A percentile compares a stretch with the other conserved stretches of the same genome.
Conservation (phyloP, 2,113 vertebrate species). For the Cyanoderma ruficeps region DNA sequence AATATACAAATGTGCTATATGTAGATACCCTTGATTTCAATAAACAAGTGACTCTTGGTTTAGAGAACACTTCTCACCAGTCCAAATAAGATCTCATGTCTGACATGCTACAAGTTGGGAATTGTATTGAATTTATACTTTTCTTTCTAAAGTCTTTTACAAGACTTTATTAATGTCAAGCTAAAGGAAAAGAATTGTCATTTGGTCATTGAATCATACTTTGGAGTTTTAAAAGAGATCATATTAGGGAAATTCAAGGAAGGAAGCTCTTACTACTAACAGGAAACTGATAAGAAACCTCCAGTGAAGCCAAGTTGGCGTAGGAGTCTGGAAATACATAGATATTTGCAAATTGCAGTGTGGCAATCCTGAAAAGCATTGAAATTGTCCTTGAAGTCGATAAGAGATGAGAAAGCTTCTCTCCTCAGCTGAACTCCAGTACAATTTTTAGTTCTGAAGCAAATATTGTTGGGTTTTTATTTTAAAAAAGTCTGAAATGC, state of each 20-base stretch:
- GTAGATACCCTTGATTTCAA: neutral
- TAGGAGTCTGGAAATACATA: constrained; percentile 26
- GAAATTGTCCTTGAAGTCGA: neutral
- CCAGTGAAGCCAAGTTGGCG: constrained; percentile 28
- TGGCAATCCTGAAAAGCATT: constrained; percentile 36
- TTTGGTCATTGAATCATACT: neutral
- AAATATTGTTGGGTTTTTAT: neutral
- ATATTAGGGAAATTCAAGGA: constrained; percentile 13
- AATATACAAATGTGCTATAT: neutral
- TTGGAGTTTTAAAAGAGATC: neutral
- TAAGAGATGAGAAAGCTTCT: neutral
- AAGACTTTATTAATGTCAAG: neutral
- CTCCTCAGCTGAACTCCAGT: constrained; percentile 23
- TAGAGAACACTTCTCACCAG: neutral
- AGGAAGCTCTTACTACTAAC: constrained; percentile 44
- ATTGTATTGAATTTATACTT: neutral
- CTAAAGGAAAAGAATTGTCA: neutral
- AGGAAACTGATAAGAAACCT: constrained; percentile 49
- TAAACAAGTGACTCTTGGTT: neutral
- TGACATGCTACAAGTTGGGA: neutral
- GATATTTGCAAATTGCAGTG: constrained; percentile 13
- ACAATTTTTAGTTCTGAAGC: neutral
- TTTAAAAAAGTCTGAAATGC: neutral
- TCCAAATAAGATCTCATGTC: neutral
- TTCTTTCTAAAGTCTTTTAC: neutral